phyloP scores from a whole-genome alignment of 2,888 invertebrate species.

The Brachyopa scutellaris region DNA sequence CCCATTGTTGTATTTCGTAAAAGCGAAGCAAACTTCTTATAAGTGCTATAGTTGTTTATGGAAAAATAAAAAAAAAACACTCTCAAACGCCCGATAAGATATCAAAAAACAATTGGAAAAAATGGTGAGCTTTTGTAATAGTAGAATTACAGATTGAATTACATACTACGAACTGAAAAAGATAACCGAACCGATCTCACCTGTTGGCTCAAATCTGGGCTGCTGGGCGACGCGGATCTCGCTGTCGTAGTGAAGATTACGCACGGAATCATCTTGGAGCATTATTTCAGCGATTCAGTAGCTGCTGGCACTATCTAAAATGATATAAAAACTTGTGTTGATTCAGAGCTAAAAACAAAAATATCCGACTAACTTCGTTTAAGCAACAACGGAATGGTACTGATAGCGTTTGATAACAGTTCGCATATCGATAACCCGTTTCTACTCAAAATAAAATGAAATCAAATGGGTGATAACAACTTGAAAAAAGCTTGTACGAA shows the following conservation, averaged over 20 bases:
- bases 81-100: slow-evolving; percentile 39
- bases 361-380: slow-evolving; percentile 12
- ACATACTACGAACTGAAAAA: too few relatives aligned
- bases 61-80: slow-evolving; percentile 48
- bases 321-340: neutral
- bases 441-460: neutral
- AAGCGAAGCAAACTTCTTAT: too few relatives aligned
- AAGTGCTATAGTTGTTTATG: neutral
- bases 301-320: neutral
- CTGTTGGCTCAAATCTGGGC: slow-evolving; percentile 76
- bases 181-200: too few relatives aligned
- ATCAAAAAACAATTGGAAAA: neutral
- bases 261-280: slow-evolving; percentile 80
- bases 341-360: neutral
- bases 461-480: slow-evolving; percentile 45
- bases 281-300: slow-evolving; percentile 71
- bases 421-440: slow-evolving; percentile 32
- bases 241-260: slow-evolving; percentile 80
- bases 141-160: too few relatives aligned
- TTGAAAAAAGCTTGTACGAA: slow-evolving; percentile 15
- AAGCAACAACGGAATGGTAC: slow-evolving; percentile 41
- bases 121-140: too few relatives aligned
- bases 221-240: slow-evolving; percentile 80
- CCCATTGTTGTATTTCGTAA: too few relatives aligned
- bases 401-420: slow-evolving; percentile 55